A percentile compares a stretch with the other conserved stretches of the same genome.
These are phyloP conservation scores for Tauraco erythrolophus DNA, from an alignment of 2,113 vertebrate species.

Conservation along the genomic window DNA sequence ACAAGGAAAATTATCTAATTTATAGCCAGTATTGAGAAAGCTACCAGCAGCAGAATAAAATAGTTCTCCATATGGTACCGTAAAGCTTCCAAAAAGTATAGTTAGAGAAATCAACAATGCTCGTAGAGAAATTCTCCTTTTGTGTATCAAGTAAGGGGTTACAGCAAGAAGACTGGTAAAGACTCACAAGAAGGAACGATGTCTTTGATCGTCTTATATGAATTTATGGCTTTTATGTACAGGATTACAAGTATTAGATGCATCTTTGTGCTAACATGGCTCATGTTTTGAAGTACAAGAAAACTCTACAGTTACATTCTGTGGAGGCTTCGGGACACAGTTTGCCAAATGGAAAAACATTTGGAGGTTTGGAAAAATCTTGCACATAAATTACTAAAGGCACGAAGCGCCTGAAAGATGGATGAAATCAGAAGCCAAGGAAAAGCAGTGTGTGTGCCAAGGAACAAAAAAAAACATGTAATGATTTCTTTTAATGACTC, in stretches of 20 bases:
- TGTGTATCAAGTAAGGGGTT: neutral
- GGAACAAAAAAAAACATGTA: constrained; percentile 71
- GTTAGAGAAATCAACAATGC: constrained; percentile 63
- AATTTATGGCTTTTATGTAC: constrained; percentile 43
- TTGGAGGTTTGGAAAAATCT: constrained; percentile 87
- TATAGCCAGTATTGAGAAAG: constrained; percentile 74
- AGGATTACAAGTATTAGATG: constrained; percentile 67
- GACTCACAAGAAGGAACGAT: neutral
- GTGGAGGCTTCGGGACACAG: constrained; percentile 74
- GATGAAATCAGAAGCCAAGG: constrained; percentile 84
- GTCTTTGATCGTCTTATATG: constrained; percentile 23
- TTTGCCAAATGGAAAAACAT: constrained; percentile 89
- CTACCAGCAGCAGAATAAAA: constrained; percentile 73
- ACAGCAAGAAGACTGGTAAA: neutral
- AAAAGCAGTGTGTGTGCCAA: constrained; percentile 79
- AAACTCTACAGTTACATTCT: constrained; percentile 79
- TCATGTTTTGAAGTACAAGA: constrained; percentile 75
- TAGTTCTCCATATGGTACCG: constrained; percentile 79
- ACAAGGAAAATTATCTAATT: constrained; percentile 71
- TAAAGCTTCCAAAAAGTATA: constrained; percentile 76
- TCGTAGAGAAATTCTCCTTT: neutral
- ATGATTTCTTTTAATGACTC: constrained; percentile 80
- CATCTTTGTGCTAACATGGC: constrained; percentile 64
- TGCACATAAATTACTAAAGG: constrained; percentile 86
- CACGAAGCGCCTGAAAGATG: constrained; percentile 82